These are phyloP conservation scores for Elysia crispata DNA, from an alignment of 2,888 invertebrate genomes.

Conservation along the genomic window DNA sequence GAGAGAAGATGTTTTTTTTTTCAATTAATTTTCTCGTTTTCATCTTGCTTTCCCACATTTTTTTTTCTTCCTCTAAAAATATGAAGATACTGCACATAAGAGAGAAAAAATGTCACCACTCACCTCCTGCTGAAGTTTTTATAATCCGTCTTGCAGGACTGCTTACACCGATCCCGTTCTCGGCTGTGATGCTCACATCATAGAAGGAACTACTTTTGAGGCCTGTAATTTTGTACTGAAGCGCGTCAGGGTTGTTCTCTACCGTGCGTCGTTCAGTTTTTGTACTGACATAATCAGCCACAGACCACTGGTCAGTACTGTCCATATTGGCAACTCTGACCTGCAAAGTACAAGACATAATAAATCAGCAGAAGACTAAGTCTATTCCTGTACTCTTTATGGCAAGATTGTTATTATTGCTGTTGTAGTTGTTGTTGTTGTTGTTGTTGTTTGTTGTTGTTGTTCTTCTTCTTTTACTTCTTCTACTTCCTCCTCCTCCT, in stretches of 20 bases:
- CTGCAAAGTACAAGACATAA: background rate
- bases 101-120: background rate
- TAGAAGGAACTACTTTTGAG: conserved; percentile 23
- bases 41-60: too few species aligned
- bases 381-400: too few species aligned
- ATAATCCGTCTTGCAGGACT: conserved; percentile 10
- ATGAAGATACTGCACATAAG: background rate
- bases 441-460: too few species aligned
- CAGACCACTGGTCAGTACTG: background rate
- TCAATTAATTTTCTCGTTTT: too few species aligned
- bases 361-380: too few species aligned
- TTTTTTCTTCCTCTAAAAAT: background rate
- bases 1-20: too few species aligned
- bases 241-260: background rate
- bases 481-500: too few species aligned
- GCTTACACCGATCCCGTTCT: conserved; percentile 11
- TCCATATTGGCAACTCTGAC: background rate
- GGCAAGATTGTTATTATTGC: too few species aligned
- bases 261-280: background rate
- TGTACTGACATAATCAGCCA: background rate
- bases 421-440: too few species aligned
- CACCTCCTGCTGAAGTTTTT: conserved; percentile 34
- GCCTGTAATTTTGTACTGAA: background rate
- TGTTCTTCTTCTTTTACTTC: too few species aligned
- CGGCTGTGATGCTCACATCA: conserved; percentile 19